Evolutionary conservation across 1,140 invertebrate species (phyloP).

Genomic region (Drosophila arizonae): DNA sequence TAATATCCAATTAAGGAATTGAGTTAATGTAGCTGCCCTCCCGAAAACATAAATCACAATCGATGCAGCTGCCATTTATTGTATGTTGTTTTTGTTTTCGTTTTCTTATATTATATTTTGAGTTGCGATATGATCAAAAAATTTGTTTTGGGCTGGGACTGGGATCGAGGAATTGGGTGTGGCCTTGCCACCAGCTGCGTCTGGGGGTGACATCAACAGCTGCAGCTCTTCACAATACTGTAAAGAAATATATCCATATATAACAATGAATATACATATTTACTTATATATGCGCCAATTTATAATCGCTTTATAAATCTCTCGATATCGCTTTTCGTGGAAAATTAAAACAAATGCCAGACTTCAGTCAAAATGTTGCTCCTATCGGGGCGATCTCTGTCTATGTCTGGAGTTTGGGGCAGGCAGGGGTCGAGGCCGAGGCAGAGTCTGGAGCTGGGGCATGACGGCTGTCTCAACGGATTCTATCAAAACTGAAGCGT

Average conservation of each 20-base stretch:
- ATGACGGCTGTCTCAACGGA: conserved; percentile 40
- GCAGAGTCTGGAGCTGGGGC: conserved; percentile 37
- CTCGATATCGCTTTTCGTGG: conserved; percentile 55
- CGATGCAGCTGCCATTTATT: conserved; percentile 17
- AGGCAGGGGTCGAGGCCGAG: neutral
- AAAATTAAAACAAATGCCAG: conserved; percentile 61
- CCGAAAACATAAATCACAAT: conserved; percentile 17
- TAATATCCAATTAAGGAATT: conserved; percentile 1
- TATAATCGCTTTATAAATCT: conserved; percentile 49
- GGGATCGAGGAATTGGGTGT: conserved; percentile 21
- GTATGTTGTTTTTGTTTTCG: neutral
- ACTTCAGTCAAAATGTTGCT: conserved; percentile 33
- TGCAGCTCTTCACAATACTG: conserved; percentile 32
- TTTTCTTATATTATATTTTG: conserved; percentile 5
- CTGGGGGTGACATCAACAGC: conserved; percentile 46
- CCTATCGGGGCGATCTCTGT: conserved; percentile 15
- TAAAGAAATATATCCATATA: no score
- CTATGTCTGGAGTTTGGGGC: neutral
- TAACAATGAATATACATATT: no score
- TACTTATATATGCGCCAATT: conserved; percentile 42
- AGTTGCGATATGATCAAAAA: conserved; percentile 15
- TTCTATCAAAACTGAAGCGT: conserved; percentile 7
- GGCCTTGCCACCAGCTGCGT: conserved; percentile 15
- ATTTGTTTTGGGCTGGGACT: conserved; percentile 9
- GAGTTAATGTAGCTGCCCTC: no score